Percentiles rank a stretch among this genome's conserved stretches.
These are phyloP conservation scores for Drosophila leontia DNA, from an alignment of 1,140 invertebrate species.

Conservation along the genomic window DNA sequence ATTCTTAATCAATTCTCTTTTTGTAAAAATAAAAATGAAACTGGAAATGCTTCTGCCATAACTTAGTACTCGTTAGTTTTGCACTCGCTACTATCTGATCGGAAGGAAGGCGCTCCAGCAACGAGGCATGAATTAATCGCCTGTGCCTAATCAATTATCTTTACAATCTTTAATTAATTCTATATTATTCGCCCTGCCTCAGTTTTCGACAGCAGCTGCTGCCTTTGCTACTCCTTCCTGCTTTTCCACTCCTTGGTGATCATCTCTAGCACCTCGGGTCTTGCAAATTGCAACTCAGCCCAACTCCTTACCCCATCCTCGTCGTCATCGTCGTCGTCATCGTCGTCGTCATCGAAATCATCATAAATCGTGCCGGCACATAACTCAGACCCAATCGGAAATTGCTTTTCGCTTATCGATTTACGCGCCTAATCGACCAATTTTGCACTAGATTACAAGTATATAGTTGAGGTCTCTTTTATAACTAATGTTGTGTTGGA, in stretches of 20 bases:
- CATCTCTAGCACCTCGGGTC: constrained; percentile 58
- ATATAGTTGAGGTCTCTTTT: too few relatives aligned
- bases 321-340: background rate
- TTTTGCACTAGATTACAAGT: constrained; percentile 61
- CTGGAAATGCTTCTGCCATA: background rate
- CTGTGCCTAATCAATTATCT: constrained; percentile 84
- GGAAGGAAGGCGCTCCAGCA: constrained; percentile 27
- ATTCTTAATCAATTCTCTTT: constrained; percentile 2
- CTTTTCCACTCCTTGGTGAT: constrained; percentile 41
- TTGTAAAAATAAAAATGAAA: background rate
- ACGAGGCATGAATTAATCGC: constrained; percentile 80
- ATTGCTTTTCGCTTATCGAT: constrained; percentile 81
- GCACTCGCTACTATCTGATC: constrained; percentile 38
- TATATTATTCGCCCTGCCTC: constrained; percentile 78
- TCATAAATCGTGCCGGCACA: constrained; percentile 74
- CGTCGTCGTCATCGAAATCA: constrained; percentile 8
- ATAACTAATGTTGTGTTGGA: constrained; percentile 31
- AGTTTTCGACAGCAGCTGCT: constrained; percentile 67
- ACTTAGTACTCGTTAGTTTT: constrained; percentile 29
- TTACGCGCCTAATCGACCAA: constrained; percentile 76
- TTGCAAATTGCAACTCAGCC: constrained; percentile 64
- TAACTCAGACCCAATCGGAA: constrained; percentile 79
- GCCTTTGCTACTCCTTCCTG: constrained; percentile 2
- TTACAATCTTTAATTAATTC: constrained; percentile 85
- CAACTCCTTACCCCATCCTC: constrained; percentile 9